Evolutionary conservation across 2,113 vertebrate species (phyloP), one percentile per base, ranked within the genome.

Genomic region (Mustelus asterias): DNA sequence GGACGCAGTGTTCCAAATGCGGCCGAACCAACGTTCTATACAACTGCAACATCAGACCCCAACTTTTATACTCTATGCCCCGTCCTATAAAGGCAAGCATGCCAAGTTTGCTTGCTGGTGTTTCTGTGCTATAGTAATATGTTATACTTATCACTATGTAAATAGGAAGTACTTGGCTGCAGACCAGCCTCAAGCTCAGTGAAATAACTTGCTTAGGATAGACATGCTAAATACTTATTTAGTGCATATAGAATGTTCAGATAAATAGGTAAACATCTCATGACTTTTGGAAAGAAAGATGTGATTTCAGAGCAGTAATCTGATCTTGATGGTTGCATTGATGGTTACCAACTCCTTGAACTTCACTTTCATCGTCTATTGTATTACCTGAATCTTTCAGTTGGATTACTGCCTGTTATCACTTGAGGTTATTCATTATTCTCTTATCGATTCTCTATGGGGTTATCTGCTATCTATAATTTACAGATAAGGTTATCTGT

Each of bases 391-490:
- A 37, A 41, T 93, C 33, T 65, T 93, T 93, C 6, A 37, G 89
- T 65, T 37, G 63, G 89, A 67, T 93, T 93, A 65, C 29, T 90
- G 89, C 18, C 33, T 93, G 89, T 67, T 33, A n/a, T 67, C 33
- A 93, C 89, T 65, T 65, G 60, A 93, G 14, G 60, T 93, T n/a
- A 93, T 93, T 93, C 60, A 67, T 67, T 93, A 93, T 93, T 93
- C n/a, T 22, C 33, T 93, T 90, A 93, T 93, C n/a, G 89, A 93
- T 65, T 92, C n/a, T 92, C 60, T 93, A 16, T 92, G 89, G 20
- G 89, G 33, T 65, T 65, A 93, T 93, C 89, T 93, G 89, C 22
- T 65, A 93, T 93, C n/a, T 67, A 65, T 63, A 37, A 65, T 65
- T 93, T 65, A 65, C 33, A 93, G 89, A 37, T 14, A 65, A 8